Conservation (phyloP, 2,113 vertebrate genomes). For the Thunnus maccoyii region DNA sequence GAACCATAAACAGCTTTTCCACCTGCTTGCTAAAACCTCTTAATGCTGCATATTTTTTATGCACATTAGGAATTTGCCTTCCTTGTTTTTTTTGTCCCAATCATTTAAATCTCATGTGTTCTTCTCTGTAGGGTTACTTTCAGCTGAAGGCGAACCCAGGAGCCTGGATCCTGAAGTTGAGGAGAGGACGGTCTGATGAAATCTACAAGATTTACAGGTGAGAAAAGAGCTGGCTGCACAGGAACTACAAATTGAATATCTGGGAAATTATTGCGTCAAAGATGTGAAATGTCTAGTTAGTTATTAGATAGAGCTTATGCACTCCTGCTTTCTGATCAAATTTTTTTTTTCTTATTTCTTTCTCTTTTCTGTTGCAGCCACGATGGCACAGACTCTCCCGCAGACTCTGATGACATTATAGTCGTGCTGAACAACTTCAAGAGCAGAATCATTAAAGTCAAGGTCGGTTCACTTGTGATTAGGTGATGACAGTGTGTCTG, state of each 20-base stretch:
- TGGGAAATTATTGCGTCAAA: background rate
- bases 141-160: constrained; percentile 98
- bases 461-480: constrained; percentile 74
- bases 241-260: too few species aligned
- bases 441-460: constrained; percentile 98
- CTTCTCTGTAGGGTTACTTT: constrained; percentile 91
- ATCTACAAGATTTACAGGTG: constrained; percentile 99
- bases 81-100: too few species aligned
- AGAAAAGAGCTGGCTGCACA: background rate
- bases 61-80: too few species aligned
- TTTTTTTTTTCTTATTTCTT: constrained; percentile 1
- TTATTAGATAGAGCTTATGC: background rate
- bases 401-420: constrained; percentile 91
- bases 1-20: too few species aligned
- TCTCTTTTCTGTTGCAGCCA: constrained; percentile 85
- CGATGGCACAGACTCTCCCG: constrained; percentile 95
- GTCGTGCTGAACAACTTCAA: constrained; percentile 96
- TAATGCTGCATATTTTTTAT: too few species aligned
- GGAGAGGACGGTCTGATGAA: constrained; percentile 97
- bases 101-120: background rate
- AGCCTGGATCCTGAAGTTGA: constrained; percentile 93
- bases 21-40: too few species aligned
- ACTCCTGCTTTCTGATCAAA: background rate
- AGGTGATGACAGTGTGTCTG: background rate
- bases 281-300: background rate